Evolutionary conservation across 64 coral and sea anemone species (phyloP), one percentile per base, ranked within the genome.

Genomic region (Cladopsammia gracilis): DNA sequence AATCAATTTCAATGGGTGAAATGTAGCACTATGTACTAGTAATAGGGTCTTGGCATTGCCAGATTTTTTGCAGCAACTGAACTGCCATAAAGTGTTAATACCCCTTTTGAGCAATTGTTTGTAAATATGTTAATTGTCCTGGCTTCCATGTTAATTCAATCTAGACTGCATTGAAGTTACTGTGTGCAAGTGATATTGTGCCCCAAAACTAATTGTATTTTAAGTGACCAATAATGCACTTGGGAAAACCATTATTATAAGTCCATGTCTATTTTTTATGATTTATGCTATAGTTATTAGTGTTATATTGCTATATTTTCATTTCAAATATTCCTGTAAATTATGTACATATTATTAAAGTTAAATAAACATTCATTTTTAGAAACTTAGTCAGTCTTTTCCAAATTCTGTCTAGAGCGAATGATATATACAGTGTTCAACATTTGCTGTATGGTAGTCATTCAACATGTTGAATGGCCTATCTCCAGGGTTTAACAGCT

Each of bases 271-370:
- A 74, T 74, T 75, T 75, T 75, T 75, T 56, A 75, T 51, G 46
- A 75, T 75, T 75, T 75, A 46, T 75, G 72, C 45, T 75, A 19
- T 20, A 13, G 20, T 76, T 48, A 15, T 47, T 56, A 54, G 6
- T 54, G 8, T 47, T 62, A 8, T 64, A 42, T 82, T 47, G 1
- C 25, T 48, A 26, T 18, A 64, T 82, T 78, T 82, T 64, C 78
- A 64, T 64, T 82, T 82, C 7, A 48, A 20, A 82, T 62, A 58
- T 64, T 62, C 6, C 46, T 84, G 62, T 84, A 84, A 23, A 84
- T 84, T 84, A 20, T 84, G 61, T 67, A 84, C 42, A 82, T 82
- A 67, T 48, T 22, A 58, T 78, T 26, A 34, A 26, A 57, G 6
- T 19, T 26, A 43, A 73, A 16, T 73, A 73, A 73, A 44, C 11